Evolutionary conservation across 2,113 vertebrate genomes (phyloP).

Genomic region (Albula glossodonta): DNA sequence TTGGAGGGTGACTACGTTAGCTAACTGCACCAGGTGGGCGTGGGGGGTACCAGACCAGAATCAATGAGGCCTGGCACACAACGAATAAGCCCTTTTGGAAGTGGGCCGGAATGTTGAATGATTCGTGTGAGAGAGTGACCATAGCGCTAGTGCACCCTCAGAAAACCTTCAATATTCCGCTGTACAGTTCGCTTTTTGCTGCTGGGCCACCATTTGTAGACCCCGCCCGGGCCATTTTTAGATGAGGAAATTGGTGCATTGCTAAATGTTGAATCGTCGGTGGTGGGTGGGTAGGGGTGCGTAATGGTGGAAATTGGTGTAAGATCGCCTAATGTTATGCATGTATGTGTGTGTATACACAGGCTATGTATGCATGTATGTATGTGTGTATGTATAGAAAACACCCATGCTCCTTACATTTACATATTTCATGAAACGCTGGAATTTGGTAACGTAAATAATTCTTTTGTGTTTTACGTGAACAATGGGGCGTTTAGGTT

Average conservation of each 20-base stretch:
- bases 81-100: background rate
- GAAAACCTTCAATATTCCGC: too few species aligned
- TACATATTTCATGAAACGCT: background rate
- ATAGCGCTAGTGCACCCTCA: background rate
- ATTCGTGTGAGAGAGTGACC: background rate
- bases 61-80: background rate
- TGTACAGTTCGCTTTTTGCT: background rate
- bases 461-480: background rate
- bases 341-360: background rate
- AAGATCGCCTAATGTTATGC: background rate
- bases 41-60: background rate
- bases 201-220: background rate
- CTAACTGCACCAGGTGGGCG: background rate
- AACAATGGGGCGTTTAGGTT: background rate
- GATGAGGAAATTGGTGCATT: background rate
- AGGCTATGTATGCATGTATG: too few species aligned
- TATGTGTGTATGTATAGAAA: too few species aligned
- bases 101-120: background rate
- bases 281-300: background rate
- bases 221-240: background rate
- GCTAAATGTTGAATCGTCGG: background rate
- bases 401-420: background rate
- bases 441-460: background rate
- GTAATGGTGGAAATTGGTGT: background rate
- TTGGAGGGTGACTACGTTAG: background rate